These are phyloP conservation scores for Daboia siamensis DNA, from an alignment of 2,113 vertebrate genomes.

Conservation along the genomic window DNA sequence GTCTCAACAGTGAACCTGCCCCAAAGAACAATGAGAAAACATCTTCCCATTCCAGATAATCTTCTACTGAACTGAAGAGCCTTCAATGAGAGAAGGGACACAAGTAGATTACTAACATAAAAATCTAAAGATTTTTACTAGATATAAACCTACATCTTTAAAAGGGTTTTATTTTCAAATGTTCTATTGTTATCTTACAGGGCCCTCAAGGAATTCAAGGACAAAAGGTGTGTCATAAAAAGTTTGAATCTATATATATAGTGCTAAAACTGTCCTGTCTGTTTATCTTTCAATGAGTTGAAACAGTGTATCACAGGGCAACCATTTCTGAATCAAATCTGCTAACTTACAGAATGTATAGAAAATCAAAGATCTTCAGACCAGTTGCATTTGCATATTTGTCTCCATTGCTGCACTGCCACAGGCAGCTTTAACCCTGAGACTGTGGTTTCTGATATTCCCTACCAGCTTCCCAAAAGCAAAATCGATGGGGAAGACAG, in stretches of 20 bases:
- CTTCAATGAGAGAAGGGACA: neutral
- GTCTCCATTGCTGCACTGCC: neutral
- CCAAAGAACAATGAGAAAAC: neutral
- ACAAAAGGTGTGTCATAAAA: constrained; percentile 79
- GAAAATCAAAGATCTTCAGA: neutral
- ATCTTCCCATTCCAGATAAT: neutral
- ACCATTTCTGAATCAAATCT: neutral
- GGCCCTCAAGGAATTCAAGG: constrained; percentile 88
- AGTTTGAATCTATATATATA: neutral
- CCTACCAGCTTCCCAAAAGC: neutral
- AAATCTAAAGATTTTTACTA: neutral
- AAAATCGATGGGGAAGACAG: neutral
- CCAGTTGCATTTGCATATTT: neutral
- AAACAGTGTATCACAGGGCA: neutral
- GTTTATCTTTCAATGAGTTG: neutral
- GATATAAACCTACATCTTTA: neutral
- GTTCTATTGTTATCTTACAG: constrained; percentile 65
- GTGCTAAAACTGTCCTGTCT: neutral
- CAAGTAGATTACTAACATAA: neutral
- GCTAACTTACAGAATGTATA: neutral
- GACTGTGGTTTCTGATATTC: neutral
- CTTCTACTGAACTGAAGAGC: neutral
- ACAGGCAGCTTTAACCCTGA: neutral
- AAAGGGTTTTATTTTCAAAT: constrained; percentile 10
- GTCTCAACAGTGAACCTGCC: neutral